Evolutionary conservation across 37 sponge, comb jelly and placozoan species (phyloP).

Genomic region (Trichoplax adhaerens): DNA sequence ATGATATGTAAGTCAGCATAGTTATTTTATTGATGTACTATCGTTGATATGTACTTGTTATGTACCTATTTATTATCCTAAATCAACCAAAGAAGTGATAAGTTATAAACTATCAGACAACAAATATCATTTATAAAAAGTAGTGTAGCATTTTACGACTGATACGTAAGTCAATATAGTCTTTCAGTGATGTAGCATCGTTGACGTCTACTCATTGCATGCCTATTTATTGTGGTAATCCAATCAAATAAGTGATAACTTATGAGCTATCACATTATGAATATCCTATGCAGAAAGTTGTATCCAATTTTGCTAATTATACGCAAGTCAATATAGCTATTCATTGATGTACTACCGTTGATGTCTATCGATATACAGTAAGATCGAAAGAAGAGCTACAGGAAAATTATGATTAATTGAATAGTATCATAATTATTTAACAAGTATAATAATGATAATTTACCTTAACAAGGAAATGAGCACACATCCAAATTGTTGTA

Average conservation of each 20-base stretch:
- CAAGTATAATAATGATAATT: constrained; percentile 3
- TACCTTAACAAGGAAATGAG: constrained; percentile 45
- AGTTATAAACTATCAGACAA: background rate
- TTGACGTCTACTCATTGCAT: too few species aligned
- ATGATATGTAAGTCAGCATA: too few species aligned
- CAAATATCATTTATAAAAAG: background rate
- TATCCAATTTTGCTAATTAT: background rate
- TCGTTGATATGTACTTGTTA: too few species aligned
- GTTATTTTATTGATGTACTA: too few species aligned
- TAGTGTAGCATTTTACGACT: background rate
- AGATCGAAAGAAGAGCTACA: background rate
- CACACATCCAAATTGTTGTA: constrained; percentile 19
- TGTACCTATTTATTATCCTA: constrained; percentile 10
- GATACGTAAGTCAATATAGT: too few species aligned
- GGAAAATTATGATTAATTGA: background rate
- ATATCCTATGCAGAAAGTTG: background rate
- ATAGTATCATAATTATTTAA: background rate
- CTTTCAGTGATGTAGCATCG: too few species aligned
- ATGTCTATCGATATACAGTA: too few species aligned
- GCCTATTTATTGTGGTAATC: constrained; percentile 7
- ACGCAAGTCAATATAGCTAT: too few species aligned
- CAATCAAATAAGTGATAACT: background rate
- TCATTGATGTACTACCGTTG: too few species aligned
- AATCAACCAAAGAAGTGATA: background rate
- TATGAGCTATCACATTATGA: background rate